Percentiles rank a stretch among this genome's conserved stretches.
phyloP scores from a whole-genome alignment of 1,140 invertebrate species.

The Mizuhopecten yessoensis region DNA sequence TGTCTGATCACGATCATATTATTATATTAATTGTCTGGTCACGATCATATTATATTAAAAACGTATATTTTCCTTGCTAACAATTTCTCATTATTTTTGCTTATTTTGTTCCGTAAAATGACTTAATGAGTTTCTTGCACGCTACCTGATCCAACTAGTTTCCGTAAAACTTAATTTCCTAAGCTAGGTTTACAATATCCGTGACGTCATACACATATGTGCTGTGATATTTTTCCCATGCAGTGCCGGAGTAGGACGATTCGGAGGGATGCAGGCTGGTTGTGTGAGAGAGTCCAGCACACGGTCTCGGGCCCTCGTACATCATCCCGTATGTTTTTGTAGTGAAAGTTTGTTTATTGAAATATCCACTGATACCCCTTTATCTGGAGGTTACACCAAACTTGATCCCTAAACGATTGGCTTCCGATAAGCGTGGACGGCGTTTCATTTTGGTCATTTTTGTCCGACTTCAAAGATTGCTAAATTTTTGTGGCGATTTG shows the following conservation, averaged over 20 bases:
- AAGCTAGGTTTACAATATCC: too few species aligned
- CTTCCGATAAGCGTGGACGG: neutral
- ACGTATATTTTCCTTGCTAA: too few species aligned
- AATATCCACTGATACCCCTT: slow-evolving; percentile 5
- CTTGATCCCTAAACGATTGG: slow-evolving; percentile 25
- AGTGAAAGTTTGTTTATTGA: neutral
- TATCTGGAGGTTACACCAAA: slow-evolving; percentile 20
- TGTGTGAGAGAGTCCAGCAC: slow-evolving; percentile 31
- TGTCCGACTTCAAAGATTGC: neutral
- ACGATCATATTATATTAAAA: too few species aligned
- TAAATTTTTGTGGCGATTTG: slow-evolving; percentile 16
- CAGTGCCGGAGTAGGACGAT: neutral
- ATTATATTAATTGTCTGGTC: too few species aligned
- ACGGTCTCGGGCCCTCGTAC: neutral
- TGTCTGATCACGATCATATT: too few species aligned
- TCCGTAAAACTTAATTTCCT: too few species aligned
- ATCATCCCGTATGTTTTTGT: neutral
- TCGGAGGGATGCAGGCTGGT: neutral
- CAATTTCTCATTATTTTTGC: too few species aligned
- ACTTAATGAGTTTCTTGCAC: too few species aligned
- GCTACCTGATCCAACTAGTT: too few species aligned
- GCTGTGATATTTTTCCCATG: too few species aligned
- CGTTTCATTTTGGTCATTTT: slow-evolving; percentile 26
- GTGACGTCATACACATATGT: too few species aligned
- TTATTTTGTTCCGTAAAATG: too few species aligned